phyloP scores from a whole-genome alignment of 2,797 vertebrate genomes.

The Rhynchonycteris naso region DNA sequence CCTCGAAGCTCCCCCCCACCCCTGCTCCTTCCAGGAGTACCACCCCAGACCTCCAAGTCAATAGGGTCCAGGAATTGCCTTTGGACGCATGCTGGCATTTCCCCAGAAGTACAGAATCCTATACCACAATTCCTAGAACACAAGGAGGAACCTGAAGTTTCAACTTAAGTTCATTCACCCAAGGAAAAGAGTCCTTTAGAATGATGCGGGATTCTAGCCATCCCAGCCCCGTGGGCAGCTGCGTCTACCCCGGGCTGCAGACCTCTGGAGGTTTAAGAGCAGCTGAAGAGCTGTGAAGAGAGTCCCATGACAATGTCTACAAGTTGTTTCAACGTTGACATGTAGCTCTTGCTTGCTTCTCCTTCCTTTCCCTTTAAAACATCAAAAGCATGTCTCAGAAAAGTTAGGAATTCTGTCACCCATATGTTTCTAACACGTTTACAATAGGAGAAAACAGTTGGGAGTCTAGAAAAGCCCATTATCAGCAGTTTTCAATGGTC shows the following conservation, averaged over 20 bases:
- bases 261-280: background rate
- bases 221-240: accelerated
- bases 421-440: accelerated
- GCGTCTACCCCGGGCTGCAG: accelerated
- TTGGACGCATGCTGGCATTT: accelerated
- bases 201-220: background rate
- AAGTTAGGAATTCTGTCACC: too few species aligned
- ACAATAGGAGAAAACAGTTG: accelerated
- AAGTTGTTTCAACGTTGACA: accelerated
- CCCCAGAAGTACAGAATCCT: too few species aligned
- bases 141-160: accelerated
- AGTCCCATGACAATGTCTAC: accelerated
- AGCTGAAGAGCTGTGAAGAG: accelerated
- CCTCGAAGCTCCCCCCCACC: background rate
- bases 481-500: background rate
- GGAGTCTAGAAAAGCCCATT: background rate
- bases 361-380: background rate
- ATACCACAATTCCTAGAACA: too few species aligned
- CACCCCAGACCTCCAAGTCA: background rate
- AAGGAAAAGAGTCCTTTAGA: background rate
- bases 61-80: background rate
- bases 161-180: accelerated
- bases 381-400: background rate
- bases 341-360: background rate
- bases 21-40: background rate